A percentile compares a stretch with the other conserved stretches of the same genome.
phyloP scores from a whole-genome alignment of 1,140 invertebrate species.

The Proctacanthus coquilletti region DNA sequence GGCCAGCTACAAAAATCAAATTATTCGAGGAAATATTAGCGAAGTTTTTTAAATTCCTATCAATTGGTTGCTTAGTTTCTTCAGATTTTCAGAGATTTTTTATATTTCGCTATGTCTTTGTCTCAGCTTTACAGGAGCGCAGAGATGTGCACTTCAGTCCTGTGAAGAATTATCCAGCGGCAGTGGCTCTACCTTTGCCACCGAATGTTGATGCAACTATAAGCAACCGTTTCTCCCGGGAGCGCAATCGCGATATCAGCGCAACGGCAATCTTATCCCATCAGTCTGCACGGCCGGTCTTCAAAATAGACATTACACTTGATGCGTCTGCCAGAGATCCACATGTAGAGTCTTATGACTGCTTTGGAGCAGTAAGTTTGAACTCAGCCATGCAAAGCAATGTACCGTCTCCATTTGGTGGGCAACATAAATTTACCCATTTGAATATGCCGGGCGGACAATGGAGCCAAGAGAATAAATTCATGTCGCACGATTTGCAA shows the following conservation, averaged over 20 bases:
- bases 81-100: no score
- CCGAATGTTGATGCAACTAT: constrained; percentile 42
- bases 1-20: no score
- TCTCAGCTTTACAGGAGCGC: no score
- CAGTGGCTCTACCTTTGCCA: constrained; percentile 29
- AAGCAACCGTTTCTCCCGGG: constrained; percentile 43
- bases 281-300: constrained; percentile 13
- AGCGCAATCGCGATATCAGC: constrained; percentile 41
- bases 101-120: no score
- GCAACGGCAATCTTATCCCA: constrained; percentile 36
- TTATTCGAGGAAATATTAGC: no score
- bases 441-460: constrained; percentile 58
- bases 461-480: constrained; percentile 49
- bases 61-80: no score
- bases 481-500: constrained; percentile 47
- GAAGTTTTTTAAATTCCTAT: no score
- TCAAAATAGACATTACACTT: constrained; percentile 13
- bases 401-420: constrained; percentile 50
- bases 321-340: constrained; percentile 27
- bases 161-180: constrained; percentile 25
- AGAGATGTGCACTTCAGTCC: no score
- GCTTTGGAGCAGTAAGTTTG: constrained; percentile 45
- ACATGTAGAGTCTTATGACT: constrained; percentile 50
- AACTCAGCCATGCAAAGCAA: constrained; percentile 57
- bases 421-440: constrained; percentile 39